A percentile compares a stretch with the other conserved stretches of the same genome.
phyloP scores from a whole-genome alignment of 1,140 invertebrate species.

The Drosophila leontia region DNA sequence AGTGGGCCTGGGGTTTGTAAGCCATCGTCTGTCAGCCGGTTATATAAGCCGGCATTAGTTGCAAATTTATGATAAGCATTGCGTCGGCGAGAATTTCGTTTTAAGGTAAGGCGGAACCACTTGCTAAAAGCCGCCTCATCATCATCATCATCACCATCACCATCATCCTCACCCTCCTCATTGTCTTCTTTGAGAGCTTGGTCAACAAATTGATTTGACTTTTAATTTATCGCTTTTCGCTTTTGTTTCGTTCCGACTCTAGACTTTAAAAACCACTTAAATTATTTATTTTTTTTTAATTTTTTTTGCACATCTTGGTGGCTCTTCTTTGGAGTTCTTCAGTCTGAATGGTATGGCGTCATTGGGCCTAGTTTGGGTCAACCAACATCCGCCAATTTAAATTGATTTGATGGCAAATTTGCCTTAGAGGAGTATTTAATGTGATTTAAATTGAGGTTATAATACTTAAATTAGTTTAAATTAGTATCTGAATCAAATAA shows the following conservation, averaged over 20 bases:
- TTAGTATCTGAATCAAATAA: not conserved
- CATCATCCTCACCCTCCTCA: not conserved
- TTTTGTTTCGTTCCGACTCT: constrained; percentile 23
- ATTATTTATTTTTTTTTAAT: not conserved
- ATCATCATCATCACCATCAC: constrained; percentile 14
- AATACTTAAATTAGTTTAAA: not conserved
- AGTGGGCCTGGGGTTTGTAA: constrained; percentile 12
- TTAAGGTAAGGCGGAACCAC: constrained; percentile 51
- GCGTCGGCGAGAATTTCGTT: constrained; percentile 46
- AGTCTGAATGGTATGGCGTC: constrained; percentile 13
- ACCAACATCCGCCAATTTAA: not conserved
- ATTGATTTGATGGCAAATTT: not conserved
- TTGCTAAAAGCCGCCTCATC: constrained; percentile 49
- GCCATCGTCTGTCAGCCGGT: constrained; percentile 30
- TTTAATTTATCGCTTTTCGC: constrained; percentile 41
- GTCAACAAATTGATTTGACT: constrained; percentile 45
- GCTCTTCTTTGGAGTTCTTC: constrained; percentile 3
- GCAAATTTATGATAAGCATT: constrained; percentile 64
- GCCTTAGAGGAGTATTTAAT: not conserved
- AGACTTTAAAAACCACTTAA: constrained; percentile 3
- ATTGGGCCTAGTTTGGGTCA: constrained; percentile 20
- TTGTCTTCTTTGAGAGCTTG: constrained; percentile 28
- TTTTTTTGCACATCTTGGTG: constrained; percentile 9
- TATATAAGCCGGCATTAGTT: constrained; percentile 69
- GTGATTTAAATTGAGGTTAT: not conserved